These are phyloP conservation scores for Cryptotermes secundus DNA, from an alignment of 1,140 invertebrate genomes.

Conservation along the genomic window DNA sequence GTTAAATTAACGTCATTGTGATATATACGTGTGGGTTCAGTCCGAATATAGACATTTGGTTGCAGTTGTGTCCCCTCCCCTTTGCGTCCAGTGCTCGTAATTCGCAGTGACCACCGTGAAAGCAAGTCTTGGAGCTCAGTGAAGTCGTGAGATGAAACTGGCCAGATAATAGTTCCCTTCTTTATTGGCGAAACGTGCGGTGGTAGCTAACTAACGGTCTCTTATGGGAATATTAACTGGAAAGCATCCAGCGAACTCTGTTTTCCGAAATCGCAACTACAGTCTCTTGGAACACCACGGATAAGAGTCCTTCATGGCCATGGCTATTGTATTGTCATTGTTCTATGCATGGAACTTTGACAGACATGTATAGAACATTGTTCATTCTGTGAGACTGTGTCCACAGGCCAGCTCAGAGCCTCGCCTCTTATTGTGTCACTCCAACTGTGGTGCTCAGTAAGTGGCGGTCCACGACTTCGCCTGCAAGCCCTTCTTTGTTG, in stretches of 20 bases:
- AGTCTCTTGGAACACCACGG: not conserved
- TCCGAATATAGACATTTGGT: no score
- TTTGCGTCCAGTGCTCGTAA: no score
- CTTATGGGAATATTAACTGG: not conserved
- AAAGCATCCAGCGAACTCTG: not conserved
- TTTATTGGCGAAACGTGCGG: not conserved
- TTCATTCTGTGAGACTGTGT: not conserved
- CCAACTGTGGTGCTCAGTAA: no score
- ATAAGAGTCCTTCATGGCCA: not conserved
- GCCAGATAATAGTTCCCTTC: not conserved
- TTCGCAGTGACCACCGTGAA: not conserved
- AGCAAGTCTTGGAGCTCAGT: not conserved
- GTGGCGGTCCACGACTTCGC: no score
- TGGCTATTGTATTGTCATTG: not conserved
- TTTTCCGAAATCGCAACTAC: not conserved
- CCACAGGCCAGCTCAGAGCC: not conserved
- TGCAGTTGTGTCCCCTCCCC: no score
- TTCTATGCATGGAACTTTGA: not conserved
- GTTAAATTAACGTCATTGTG: no score
- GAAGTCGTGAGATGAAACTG: not conserved
- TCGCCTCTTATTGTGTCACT: no score
- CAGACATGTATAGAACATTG: not conserved
- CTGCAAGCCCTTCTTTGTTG: no score
- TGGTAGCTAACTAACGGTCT: not conserved
- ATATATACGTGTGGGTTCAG: no score